A percentile compares a stretch with the other conserved stretches of the same genome.
Evolutionary conservation across 2,113 vertebrate genomes (phyloP).

Genomic region (Bufo bufo): DNA sequence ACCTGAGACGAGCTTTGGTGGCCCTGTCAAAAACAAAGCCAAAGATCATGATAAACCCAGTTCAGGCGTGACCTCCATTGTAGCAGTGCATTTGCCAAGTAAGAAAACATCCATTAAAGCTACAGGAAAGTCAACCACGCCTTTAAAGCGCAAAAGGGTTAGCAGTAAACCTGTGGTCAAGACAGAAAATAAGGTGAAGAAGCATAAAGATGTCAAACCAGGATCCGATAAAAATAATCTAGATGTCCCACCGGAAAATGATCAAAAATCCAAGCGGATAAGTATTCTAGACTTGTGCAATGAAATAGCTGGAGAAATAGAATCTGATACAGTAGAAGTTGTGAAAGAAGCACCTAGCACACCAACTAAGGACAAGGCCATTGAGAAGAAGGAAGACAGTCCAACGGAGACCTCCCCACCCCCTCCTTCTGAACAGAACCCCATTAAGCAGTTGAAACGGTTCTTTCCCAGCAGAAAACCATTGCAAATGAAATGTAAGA

Average conservation of each 20-base stretch:
- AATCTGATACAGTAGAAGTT: conserved; percentile 90
- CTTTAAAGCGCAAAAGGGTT: conserved; percentile 58
- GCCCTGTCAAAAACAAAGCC: neutral
- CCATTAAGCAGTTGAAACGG: conserved; percentile 79
- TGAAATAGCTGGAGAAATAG: conserved; percentile 97
- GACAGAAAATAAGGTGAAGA: conserved; percentile 56
- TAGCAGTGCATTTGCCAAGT: too few relatives aligned
- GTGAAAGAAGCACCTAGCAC: conserved; percentile 74
- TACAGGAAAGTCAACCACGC: neutral
- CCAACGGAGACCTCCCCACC: conserved; percentile 61
- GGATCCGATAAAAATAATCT: conserved; percentile 62
- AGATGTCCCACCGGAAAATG: conserved; percentile 59
- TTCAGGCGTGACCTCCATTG: neutral
- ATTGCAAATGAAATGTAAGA: conserved; percentile 84
- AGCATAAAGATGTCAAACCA: conserved; percentile 65
- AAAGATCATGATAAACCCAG: neutral
- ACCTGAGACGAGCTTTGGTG: neutral
- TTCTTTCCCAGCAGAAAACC: conserved; percentile 92
- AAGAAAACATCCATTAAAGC: neutral
- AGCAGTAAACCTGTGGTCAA: conserved; percentile 63
- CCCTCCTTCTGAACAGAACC: conserved; percentile 64
- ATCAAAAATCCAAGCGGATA: conserved; percentile 78
- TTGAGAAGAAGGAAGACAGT: conserved; percentile 61
- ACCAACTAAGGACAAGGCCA: conserved; percentile 61
- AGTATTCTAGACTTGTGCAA: conserved; percentile 95